phyloP scores from a whole-genome alignment of 1,140 invertebrate genomes.

The Berghia stephanieae region DNA sequence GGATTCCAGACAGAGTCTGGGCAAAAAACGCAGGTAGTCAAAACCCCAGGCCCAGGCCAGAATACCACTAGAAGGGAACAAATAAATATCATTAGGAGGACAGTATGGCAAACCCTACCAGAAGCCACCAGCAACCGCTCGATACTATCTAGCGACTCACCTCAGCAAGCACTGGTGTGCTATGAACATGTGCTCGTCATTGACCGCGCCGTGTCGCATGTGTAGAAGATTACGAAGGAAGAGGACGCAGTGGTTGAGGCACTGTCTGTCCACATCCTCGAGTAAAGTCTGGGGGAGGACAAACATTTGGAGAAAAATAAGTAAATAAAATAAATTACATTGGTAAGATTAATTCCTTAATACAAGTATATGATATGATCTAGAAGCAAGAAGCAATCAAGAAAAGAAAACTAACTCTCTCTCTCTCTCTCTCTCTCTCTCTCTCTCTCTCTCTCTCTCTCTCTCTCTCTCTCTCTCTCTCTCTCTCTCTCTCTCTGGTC shows the following conservation, averaged over 20 bases:
- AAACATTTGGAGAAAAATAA: not conserved
- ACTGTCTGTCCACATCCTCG: constrained; percentile 33
- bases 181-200: constrained; percentile 25
- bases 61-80: too few species aligned
- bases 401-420: too few species aligned
- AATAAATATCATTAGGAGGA: too few species aligned
- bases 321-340: not conserved
- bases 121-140: too few species aligned
- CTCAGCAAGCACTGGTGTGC: constrained; percentile 39
- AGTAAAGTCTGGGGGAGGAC: constrained; percentile 24
- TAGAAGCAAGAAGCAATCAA: not conserved
- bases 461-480: too few species aligned
- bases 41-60: too few species aligned
- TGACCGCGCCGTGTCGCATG: constrained; percentile 14
- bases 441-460: too few species aligned
- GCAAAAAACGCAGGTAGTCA: too few species aligned
- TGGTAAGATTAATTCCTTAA: not conserved
- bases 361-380: not conserved
- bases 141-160: constrained; percentile 25
- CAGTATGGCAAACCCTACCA: too few species aligned
- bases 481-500: too few species aligned
- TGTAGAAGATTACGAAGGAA: constrained; percentile 46
- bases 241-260: constrained; percentile 44
- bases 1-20: not conserved
- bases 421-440: too few species aligned